Percentiles rank a stretch among this genome's conserved stretches.
Evolutionary conservation across 2,888 invertebrate genomes (phyloP).

Genomic region (Tyria jacobaeae): DNA sequence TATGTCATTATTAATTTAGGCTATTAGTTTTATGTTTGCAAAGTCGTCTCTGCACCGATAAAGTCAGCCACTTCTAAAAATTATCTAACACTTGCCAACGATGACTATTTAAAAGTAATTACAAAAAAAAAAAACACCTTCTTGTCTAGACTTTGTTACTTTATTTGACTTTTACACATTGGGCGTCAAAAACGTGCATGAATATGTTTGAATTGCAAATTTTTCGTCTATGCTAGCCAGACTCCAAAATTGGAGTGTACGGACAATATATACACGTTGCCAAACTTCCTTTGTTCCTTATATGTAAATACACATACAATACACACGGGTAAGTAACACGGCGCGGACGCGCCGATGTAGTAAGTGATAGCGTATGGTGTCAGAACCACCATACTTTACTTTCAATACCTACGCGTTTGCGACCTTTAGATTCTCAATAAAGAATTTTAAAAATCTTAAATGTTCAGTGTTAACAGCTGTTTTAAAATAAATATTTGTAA

Average conservation of each 20-base stretch:
- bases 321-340: conserved; percentile 52
- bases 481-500: conserved; percentile 33
- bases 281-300: conserved; percentile 84
- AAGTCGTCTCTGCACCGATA: background rate
- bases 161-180: conserved; percentile 48
- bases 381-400: conserved; percentile 41
- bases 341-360: conserved; percentile 66
- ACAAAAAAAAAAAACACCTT: too few species aligned
- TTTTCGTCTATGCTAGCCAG: conserved; percentile 68
- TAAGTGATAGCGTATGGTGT: conserved; percentile 38
- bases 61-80: too few species aligned
- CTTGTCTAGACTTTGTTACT: background rate
- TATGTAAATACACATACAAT: conserved; percentile 54
- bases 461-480: conserved; percentile 30
- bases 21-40: background rate
- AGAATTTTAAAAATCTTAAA: conserved; percentile 11
- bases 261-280: conserved; percentile 79
- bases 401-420: conserved; percentile 18
- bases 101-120: too few species aligned
- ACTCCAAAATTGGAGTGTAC: conserved; percentile 64
- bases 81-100: too few species aligned
- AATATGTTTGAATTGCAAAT: conserved; percentile 72
- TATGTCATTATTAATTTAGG: background rate
- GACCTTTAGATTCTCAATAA: background rate
- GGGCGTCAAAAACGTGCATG: conserved; percentile 61